Conservation (phyloP, 2,888 invertebrate genomes). For the Drosophila kuntzei region DNA sequence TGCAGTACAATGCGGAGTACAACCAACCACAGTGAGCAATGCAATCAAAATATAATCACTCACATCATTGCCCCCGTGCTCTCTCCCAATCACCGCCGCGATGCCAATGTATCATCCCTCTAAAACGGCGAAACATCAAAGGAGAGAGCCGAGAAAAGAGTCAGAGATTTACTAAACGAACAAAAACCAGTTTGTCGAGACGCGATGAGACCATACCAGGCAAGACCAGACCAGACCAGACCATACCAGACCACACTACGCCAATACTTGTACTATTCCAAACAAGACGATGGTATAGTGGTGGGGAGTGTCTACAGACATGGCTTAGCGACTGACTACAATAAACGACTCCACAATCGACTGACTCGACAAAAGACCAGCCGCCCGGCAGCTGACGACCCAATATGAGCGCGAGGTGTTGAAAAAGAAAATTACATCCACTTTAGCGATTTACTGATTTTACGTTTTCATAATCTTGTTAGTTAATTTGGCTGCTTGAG, state of each 20-base stretch:
- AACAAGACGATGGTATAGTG: constrained; percentile 61
- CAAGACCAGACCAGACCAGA: constrained; percentile 19
- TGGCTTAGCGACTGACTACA: constrained; percentile 60
- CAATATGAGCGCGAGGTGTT: constrained; percentile 84
- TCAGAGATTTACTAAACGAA: constrained; percentile 80
- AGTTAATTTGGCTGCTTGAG: constrained; percentile 79
- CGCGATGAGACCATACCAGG: neutral
- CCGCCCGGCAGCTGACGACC: constrained; percentile 76
- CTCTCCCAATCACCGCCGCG: constrained; percentile 74
- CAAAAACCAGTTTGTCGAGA: constrained; percentile 69
- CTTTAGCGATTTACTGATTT: constrained; percentile 84
- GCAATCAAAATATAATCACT: constrained; percentile 81
- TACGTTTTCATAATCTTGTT: constrained; percentile 84
- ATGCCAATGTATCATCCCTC: constrained; percentile 80
- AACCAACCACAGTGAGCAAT: constrained; percentile 82
- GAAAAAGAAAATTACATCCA: constrained; percentile 85
- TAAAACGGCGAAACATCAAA: constrained; percentile 79
- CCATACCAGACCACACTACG: constrained; percentile 33
- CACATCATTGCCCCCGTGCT: constrained; percentile 83
- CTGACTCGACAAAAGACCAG: constrained; percentile 70
- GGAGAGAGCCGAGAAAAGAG: constrained; percentile 77
- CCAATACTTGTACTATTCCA: constrained; percentile 38
- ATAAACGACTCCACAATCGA: constrained; percentile 57
- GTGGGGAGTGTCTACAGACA: constrained; percentile 62
- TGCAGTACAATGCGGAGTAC: constrained; percentile 57